Conservation (phyloP, 2,888 invertebrate genomes). For the Meandrusa payeni region DNA sequence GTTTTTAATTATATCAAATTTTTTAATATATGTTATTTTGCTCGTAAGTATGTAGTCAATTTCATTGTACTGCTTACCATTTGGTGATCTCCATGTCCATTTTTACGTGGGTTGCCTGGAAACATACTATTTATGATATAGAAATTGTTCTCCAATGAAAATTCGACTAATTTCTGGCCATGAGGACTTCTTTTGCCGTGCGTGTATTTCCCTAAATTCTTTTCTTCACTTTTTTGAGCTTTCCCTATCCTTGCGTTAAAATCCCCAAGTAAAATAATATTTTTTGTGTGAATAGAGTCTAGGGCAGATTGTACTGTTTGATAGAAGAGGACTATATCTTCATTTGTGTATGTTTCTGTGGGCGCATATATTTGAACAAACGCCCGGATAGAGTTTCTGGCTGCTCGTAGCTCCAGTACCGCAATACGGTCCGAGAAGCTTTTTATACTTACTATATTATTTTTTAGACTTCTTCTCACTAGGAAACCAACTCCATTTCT, state of each 20-base stretch:
- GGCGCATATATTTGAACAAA: slow-evolving; percentile 25
- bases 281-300: slow-evolving; percentile 20
- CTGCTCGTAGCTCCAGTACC: slow-evolving; percentile 22
- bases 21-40: background rate
- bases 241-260: slow-evolving; percentile 23
- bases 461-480: slow-evolving; percentile 26
- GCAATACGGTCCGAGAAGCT: slow-evolving; percentile 29
- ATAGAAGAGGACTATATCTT: slow-evolving; percentile 22
- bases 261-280: slow-evolving; percentile 16
- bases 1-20: slow-evolving; percentile 6
- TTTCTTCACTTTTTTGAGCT: slow-evolving; percentile 20
- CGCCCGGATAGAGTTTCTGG: slow-evolving; percentile 14
- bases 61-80: slow-evolving; percentile 12
- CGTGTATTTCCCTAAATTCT: slow-evolving; percentile 21
- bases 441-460: slow-evolving; percentile 25
- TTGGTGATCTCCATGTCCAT: slow-evolving; percentile 24
- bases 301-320: too few species aligned
- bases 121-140: slow-evolving; percentile 14
- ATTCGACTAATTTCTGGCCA: slow-evolving; percentile 21
- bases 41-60: slow-evolving; percentile 13
- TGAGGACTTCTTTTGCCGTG: slow-evolving; percentile 24
- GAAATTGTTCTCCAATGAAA: slow-evolving; percentile 9
- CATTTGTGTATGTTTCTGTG: slow-evolving; percentile 19
- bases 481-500: slow-evolving; percentile 30
- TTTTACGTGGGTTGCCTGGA: too few species aligned